phyloP scores from a whole-genome alignment of 2,797 vertebrate genomes.

The Phoxinus dragarum region DNA sequence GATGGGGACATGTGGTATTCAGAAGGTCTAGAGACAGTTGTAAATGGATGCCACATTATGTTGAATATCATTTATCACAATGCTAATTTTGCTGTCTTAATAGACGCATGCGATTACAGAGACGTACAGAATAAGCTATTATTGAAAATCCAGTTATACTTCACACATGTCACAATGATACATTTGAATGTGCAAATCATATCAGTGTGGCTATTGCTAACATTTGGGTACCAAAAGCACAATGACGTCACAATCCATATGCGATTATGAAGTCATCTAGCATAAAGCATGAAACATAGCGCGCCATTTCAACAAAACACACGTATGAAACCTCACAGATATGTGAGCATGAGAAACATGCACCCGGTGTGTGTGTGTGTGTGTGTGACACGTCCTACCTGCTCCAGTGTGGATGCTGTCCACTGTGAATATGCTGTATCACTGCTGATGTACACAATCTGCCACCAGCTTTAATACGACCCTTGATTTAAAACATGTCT shows the following conservation, averaged over 20 bases:
- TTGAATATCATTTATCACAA: neutral
- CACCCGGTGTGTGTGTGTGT: neutral
- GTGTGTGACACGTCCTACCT: slow-evolving; percentile 44
- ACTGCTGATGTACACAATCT: slow-evolving; percentile 67
- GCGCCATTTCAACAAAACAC: neutral
- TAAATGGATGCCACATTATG: neutral
- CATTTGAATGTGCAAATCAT: slow-evolving; percentile 62
- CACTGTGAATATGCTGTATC: slow-evolving; percentile 81
- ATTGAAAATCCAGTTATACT: neutral
- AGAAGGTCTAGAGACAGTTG: neutral
- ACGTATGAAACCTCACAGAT: neutral
- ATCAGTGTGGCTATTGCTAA: slow-evolving; percentile 38
- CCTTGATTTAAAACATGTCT: slow-evolving; percentile 25
- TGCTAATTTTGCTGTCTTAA: neutral
- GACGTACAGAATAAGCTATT: neutral
- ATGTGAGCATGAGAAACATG: neutral
- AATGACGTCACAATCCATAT: slow-evolving; percentile 46
- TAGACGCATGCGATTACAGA: neutral
- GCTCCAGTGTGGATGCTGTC: slow-evolving; percentile 60
- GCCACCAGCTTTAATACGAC: slow-evolving; percentile 15
- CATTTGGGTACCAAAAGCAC: neutral
- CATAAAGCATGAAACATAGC: neutral
- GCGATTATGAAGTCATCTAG: slow-evolving; percentile 16
- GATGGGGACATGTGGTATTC: neutral
- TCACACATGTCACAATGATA: slow-evolving; percentile 8